A percentile compares a stretch with the other conserved stretches of the same genome.
phyloP scores from a whole-genome alignment of 2,797 vertebrate species.

The Oryzias sinensis region DNA sequence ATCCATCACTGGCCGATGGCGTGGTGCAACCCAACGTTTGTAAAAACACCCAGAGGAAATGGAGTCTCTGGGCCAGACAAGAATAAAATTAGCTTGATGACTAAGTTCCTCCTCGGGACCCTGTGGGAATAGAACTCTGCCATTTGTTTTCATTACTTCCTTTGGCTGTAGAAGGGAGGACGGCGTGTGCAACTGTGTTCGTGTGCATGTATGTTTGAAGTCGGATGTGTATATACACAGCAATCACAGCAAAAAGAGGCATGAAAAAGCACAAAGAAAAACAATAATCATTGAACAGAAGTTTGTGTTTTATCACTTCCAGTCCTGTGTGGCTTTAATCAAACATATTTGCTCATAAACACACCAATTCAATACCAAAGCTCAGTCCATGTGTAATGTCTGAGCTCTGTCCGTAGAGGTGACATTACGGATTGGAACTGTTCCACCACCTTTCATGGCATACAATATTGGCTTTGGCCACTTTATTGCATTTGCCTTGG shows the following conservation, averaged over 20 bases:
- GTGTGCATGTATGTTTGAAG: constrained; percentile 53
- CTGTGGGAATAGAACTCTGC: constrained; percentile 78
- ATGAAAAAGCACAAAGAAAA: neutral
- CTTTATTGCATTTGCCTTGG: constrained; percentile 72
- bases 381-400: constrained; percentile 47
- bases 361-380: constrained; percentile 53
- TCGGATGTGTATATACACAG: constrained; percentile 31
- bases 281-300: constrained; percentile 19
- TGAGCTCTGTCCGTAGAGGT: constrained; percentile 59
- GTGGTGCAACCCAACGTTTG: constrained; percentile 77
- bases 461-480: constrained; percentile 65
- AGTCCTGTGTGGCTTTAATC: constrained; percentile 63
- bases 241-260: constrained; percentile 3
- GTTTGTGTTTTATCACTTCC: constrained; percentile 48
- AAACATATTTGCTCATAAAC: constrained; percentile 72
- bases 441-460: constrained; percentile 61
- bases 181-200: constrained; percentile 47
- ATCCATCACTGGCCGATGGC: constrained; percentile 74
- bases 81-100: constrained; percentile 88
- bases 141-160: constrained; percentile 86
- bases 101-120: constrained; percentile 82
- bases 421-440: constrained; percentile 73
- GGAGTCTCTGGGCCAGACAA: constrained; percentile 83
- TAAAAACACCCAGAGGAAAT: constrained; percentile 87
- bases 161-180: constrained; percentile 62